Evolutionary conservation across 2,888 invertebrate species (phyloP).

Genomic region (Torymus auratus): DNA sequence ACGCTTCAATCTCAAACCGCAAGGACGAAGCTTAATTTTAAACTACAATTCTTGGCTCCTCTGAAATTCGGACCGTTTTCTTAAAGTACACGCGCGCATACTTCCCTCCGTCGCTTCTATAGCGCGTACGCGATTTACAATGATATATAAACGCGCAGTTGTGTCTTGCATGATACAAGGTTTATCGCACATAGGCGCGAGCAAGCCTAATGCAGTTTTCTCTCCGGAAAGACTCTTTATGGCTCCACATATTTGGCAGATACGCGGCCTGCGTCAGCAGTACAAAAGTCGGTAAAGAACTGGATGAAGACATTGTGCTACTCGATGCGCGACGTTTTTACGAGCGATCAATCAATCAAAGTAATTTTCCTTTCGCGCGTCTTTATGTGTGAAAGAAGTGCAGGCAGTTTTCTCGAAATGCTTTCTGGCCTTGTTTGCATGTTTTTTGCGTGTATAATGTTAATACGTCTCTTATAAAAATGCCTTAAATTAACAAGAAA

Average conservation of each 20-base stretch:
- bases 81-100: conserved; percentile 10
- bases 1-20: background rate
- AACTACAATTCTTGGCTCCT: conserved; percentile 66
- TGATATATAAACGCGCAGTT: conserved; percentile 25
- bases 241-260: conserved; percentile 22
- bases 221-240: conserved; percentile 36
- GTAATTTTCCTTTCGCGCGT: conserved; percentile 22
- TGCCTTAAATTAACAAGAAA: too few relatives aligned
- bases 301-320: conserved; percentile 23
- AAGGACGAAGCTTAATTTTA: conserved; percentile 24
- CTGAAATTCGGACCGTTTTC: conserved; percentile 65
- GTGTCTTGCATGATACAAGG: background rate
- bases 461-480: too few relatives aligned
- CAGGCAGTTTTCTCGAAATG: background rate
- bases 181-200: background rate
- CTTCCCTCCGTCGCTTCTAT: background rate
- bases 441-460: too few relatives aligned
- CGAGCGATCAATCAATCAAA: conserved; percentile 53
- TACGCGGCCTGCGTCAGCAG: conserved; percentile 25
- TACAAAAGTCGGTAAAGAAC: conserved; percentile 16
- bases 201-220: conserved; percentile 2
- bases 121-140: conserved; percentile 30
- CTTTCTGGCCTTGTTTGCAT: background rate
- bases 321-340: conserved; percentile 40
- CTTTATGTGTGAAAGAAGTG: background rate